Evolutionary conservation across 2,797 vertebrate species (phyloP), one percentile per base, ranked within the genome.

Genomic region (Parauchenoglanis ngamensis): DNA sequence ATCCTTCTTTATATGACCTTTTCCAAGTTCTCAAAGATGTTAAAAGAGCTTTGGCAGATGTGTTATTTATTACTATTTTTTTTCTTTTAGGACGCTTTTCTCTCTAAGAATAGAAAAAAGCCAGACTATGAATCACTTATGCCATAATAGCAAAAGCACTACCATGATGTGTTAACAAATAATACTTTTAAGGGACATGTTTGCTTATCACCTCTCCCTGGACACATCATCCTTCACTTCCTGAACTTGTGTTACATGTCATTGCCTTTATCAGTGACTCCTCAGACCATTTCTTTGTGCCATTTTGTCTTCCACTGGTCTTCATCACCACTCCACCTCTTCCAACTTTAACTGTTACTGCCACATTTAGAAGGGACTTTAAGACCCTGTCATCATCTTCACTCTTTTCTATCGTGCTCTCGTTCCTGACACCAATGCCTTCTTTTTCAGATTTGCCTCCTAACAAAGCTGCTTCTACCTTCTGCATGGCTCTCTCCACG

Each of bases 1-100:
- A 83, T n/a, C 44, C 40, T 52, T 83, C 57, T 65, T 25, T 67
- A 78, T 59, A 54, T 75, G 70, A 54, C 86, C 79, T 87, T 83
- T 75, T 54, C 70, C 28, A 10, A 52, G 67, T 35, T 67, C 56
- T 81, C n/a, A 72, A 3, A 73, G n/a, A 75, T 54, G 85, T 52
- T 56, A 54, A 72, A 25, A 59, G 21, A 11, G 56, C 40, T 21
- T 28, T 28, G 40, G 19, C 52, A 61, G 40, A 59, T 17, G 49
- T 78, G 17, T 49, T 68, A 4, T 59, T 67, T 44, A 49, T n/a
- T 4, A 25, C 25, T 25, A 8, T 63, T 15, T 31, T 35, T 40
- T 57, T 46, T 28, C 54, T 61, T 44, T 59, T 59, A 75, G 44
- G 54, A 73, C 12, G 21, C 56, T n/a, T 54, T 75, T 61, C 56